A percentile compares a stretch with the other conserved stretches of the same genome.
Conservation (phyloP, 2,888 invertebrate genomes). For the Escarpia spicata region DNA sequence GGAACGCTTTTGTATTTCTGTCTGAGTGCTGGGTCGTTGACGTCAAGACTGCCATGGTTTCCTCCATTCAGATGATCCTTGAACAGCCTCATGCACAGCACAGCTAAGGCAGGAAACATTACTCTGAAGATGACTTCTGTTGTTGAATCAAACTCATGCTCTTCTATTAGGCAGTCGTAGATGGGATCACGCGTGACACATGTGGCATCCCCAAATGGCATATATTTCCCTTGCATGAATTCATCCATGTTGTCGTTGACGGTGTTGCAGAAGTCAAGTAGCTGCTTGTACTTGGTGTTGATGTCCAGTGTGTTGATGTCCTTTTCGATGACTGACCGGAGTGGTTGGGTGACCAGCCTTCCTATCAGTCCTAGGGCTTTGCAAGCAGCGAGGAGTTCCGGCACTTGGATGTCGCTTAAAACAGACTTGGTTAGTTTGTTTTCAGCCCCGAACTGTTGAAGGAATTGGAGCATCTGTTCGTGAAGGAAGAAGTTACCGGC, state of each 20-base stretch:
- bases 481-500: constrained; percentile 1
- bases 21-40: background rate
- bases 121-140: background rate
- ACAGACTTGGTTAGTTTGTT: constrained; percentile 24
- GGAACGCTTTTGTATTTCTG: constrained; percentile 17
- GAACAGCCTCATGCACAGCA: background rate
- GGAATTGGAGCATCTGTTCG: constrained; percentile 6
- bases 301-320: constrained; percentile 14
- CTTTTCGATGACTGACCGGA: constrained; percentile 17
- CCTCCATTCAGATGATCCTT: constrained; percentile 27
- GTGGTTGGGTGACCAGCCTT: constrained; percentile 21
- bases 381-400: constrained; percentile 38
- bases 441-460: background rate
- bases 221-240: constrained; percentile 8
- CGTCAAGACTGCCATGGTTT: background rate
- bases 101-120: constrained; percentile 27
- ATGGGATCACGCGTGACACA: background rate
- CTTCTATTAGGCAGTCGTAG: background rate
- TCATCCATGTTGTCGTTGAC: constrained; percentile 1
- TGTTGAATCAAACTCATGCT: background rate
- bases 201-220: constrained; percentile 23
- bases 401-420: constrained; percentile 38
- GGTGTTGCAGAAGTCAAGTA: background rate
- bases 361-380: constrained; percentile 43
- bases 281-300: constrained; percentile 3